phyloP scores from a whole-genome alignment of 2,888 invertebrate genomes.

The Amorpha juglandis region DNA sequence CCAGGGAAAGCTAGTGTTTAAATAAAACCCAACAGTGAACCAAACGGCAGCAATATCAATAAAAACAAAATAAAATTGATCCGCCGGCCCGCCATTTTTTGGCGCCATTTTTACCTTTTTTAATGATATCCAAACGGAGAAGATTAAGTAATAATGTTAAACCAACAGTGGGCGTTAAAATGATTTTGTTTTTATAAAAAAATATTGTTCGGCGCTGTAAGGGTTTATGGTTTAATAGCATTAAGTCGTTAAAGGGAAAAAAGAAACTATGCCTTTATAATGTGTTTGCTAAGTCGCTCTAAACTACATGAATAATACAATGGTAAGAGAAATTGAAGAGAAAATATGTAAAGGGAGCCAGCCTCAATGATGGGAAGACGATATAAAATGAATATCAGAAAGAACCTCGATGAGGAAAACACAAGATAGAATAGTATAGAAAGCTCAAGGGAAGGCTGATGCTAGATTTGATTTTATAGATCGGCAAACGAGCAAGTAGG shows the following conservation, averaged over 20 bases:
- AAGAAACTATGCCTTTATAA: background rate
- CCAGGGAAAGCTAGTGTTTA: no score
- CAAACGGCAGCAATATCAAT: conserved; percentile 54
- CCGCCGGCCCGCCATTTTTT: conserved; percentile 37
- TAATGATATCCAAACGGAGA: conserved; percentile 46
- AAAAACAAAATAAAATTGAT: conserved; percentile 43
- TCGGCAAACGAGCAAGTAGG: no score
- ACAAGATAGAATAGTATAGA: no score
- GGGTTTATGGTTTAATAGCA: conserved; percentile 17
- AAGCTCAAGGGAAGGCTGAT: no score
- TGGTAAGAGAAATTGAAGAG: no score
- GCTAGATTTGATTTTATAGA: no score
- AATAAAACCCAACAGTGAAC: background rate
- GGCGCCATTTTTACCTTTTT: conserved; percentile 64
- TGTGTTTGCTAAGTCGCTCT: background rate
- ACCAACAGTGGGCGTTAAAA: conserved; percentile 75
- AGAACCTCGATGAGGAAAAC: no score
- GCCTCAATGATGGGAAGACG: no score
- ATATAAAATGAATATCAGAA: no score
- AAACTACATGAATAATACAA: background rate
- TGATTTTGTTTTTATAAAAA: conserved; percentile 52
- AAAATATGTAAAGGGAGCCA: no score
- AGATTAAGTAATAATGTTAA: conserved; percentile 77
- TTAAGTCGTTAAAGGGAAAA: conserved; percentile 18
- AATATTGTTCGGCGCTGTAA: conserved; percentile 48